Evolutionary conservation across 2,888 invertebrate genomes (phyloP), one percentile per base, ranked within the genome.

Genomic region (Invenusta paracnida): DNA sequence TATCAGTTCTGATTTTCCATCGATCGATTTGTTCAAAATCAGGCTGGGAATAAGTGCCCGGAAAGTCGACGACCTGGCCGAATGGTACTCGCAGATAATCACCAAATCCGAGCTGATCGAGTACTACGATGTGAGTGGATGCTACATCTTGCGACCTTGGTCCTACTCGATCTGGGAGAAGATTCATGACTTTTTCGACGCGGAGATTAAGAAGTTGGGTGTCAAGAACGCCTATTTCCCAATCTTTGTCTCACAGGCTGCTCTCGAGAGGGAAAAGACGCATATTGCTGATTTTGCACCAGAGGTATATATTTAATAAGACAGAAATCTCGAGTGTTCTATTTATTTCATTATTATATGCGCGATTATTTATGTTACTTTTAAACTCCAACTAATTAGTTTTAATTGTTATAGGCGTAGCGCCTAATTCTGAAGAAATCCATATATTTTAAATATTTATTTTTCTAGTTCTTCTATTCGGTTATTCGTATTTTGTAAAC

Each of bases 271-370:
- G 89, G 99, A 99, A 91, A 98, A 99, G 93, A 93, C 94, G 0
- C 99, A 99, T 91, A 96, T 99, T 88, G 96, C 96, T 66, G 99
- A 99, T 93, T 99, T 99, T 93, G 95, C 98, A 0, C 99, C 99
- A 0, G 99, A 99, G 93, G 98, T 97, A 88, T 48, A 73, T 48
- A 48, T 48, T 48, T 48, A 48, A n/a, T n/a, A n/a, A n/a, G n/a
- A n/a, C n/a, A n/a, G n/a, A n/a, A n/a, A n/a, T n/a, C n/a, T n/a
- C n/a, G n/a, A n/a, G n/a, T n/a, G n/a, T n/a, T n/a, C n/a, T n/a
- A n/a, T n/a, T n/a, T n/a, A n/a, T n/a, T n/a, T n/a, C n/a, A n/a
- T n/a, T n/a, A n/a, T n/a, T n/a, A n/a, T n/a, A n/a, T n/a, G n/a
- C n/a, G n/a, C n/a, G n/a, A n/a, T n/a, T n/a, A n/a, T n/a, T n/a